Evolutionary conservation across 2,888 invertebrate species (phyloP).

Genomic region (Sepioteuthis lessoniana): DNA sequence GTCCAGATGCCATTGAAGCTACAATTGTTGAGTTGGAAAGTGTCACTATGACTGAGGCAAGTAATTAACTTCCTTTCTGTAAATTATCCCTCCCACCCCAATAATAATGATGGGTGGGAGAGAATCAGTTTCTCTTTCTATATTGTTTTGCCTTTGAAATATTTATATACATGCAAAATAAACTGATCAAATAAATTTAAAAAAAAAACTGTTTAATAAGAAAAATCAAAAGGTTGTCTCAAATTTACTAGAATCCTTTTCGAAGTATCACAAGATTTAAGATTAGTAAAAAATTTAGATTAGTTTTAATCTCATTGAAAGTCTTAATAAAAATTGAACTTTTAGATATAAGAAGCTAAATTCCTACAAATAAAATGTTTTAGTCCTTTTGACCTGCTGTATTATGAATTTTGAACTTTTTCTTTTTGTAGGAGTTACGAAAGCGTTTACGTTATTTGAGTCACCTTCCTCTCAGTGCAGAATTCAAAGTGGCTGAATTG

Average conservation of each 20-base stretch:
- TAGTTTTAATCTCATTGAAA: neutral
- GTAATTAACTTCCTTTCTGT: neutral
- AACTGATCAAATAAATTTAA: no score
- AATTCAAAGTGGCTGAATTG: conserved; percentile 92
- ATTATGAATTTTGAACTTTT: neutral
- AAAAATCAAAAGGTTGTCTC: no score
- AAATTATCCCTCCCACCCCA: no score
- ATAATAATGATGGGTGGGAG: no score
- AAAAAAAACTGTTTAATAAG: no score
- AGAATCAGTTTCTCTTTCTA: no score
- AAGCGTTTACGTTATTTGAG: conserved; percentile 84
- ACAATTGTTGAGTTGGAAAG: conserved; percentile 90
- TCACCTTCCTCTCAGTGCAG: conserved; percentile 92
- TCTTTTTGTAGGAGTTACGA: conserved; percentile 80
- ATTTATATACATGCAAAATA: no score
- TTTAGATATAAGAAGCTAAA: no score
- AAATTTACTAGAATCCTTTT: no score
- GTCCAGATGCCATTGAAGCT: conserved; percentile 84
- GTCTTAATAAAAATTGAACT: neutral
- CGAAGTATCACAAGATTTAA: no score
- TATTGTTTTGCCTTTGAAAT: neutral
- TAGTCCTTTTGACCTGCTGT: neutral
- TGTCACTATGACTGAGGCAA: conserved; percentile 85
- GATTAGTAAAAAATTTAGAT: no score
- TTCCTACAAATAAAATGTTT: neutral